These are phyloP conservation scores for Mechanitis messenoides DNA, from an alignment of 2,888 invertebrate genomes.

Conservation along the genomic window DNA sequence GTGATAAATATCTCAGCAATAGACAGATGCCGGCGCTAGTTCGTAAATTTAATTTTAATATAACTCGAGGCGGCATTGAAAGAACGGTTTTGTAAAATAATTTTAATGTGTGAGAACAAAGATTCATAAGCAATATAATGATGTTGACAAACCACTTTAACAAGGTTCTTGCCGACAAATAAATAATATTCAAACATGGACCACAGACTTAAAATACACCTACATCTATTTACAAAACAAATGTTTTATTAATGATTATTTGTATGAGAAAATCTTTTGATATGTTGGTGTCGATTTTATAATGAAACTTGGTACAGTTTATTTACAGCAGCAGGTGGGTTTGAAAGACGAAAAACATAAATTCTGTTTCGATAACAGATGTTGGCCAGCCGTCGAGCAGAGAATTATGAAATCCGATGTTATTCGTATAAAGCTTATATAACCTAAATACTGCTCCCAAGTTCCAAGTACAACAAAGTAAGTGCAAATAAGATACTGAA, in stretches of 20 bases:
- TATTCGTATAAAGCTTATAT: conserved; percentile 57
- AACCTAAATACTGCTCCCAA: conserved; percentile 46
- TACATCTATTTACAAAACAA: conserved; percentile 56
- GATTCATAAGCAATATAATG: conserved; percentile 48
- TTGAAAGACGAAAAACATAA: conserved; percentile 68
- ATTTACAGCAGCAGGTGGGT: conserved; percentile 62
- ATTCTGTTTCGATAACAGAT: conserved; percentile 69
- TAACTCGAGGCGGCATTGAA: conserved; percentile 49
- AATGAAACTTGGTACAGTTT: conserved; percentile 35
- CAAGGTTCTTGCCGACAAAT: conserved; percentile 37
- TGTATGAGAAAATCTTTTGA: conserved; percentile 43
- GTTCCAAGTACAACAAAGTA: conserved; percentile 24
- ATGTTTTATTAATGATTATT: conserved; percentile 40
- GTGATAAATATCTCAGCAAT: conserved; percentile 62
- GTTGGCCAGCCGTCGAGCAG: conserved; percentile 58
- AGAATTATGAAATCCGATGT: conserved; percentile 51
- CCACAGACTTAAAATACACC: conserved; percentile 50
- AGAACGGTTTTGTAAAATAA: conserved; percentile 34
- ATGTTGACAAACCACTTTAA: conserved; percentile 58
- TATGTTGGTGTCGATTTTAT: conserved; percentile 28
- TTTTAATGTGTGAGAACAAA: conserved; percentile 50
- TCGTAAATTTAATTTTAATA: conserved; percentile 40
- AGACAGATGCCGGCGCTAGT: conserved; percentile 47
- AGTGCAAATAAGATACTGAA: conserved; percentile 26
- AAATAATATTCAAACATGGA: conserved; percentile 40